Evolutionary conservation across 2,888 invertebrate genomes (phyloP), one percentile per base, ranked within the genome.

Genomic region (Andrena flavipes): DNA sequence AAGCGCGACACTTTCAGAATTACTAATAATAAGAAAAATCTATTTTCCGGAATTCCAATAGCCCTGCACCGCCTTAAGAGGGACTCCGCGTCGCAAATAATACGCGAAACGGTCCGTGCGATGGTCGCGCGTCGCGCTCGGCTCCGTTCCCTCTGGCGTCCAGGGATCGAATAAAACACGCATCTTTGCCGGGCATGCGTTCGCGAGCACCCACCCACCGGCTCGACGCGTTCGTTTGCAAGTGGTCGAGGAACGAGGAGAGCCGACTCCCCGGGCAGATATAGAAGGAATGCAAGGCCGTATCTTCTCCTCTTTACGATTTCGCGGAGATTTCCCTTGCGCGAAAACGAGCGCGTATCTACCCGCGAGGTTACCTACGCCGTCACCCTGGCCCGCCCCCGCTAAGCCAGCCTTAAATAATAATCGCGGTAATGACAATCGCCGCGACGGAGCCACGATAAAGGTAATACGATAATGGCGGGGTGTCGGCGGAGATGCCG

Each of bases 221-320:
- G 23, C 62, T 35, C 60, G 64, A 64, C 26, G 35, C 59, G 67
- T 72, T 71, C 54, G 63, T 49, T 64, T 63, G 23, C 73, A 49
- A 67, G 69, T 60, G 60, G 65, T 33, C 71, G 70, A 63, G 10
- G 67, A 72, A 65, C 20, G 56, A 63, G 23, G 59, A 49, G 59
- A 54, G 49, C 29, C 68, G 16, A 29, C 23, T 42, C 42, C 42
- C 16, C 48, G 56, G 42, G 29, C 30, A 67, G 79, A 84, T 62
- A 70, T 23, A 49, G n/a, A 60, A 67, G 63, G 62, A 76, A 70
- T 51, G 73, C 70, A 42, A 67, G 42, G 59, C 51, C 75, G 82
- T 84, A 82, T 60, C 56, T 84, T 82, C 71, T 42, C 60, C 51
- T 63, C 33, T 84, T 85, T 84, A 85, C 69, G 72, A 56, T 77